Percentiles rank a stretch among this genome's conserved stretches.
phyloP scores from a whole-genome alignment of 2,888 invertebrate species.

The Coleophora deauratella region DNA sequence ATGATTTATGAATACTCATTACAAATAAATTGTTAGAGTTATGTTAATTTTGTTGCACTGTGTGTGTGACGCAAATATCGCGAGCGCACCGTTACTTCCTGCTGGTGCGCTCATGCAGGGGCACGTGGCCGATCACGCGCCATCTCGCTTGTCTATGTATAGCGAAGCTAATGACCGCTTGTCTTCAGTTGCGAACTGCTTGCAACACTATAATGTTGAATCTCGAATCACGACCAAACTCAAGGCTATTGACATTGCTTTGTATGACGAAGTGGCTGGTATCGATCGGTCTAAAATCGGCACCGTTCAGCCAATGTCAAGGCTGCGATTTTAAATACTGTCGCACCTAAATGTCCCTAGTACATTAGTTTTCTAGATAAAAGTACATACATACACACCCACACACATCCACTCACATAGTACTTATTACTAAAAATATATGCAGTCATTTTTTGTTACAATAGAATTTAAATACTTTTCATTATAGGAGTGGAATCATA shows the following conservation, averaged over 20 bases:
- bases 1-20: no score
- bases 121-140: slow-evolving; percentile 20
- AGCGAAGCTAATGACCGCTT: slow-evolving; percentile 46
- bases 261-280: slow-evolving; percentile 48
- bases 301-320: slow-evolving; percentile 58
- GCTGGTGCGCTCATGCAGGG: slow-evolving; percentile 7
- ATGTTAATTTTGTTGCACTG: neutral
- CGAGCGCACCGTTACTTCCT: slow-evolving; percentile 19
- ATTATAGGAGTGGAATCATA: no score
- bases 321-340: slow-evolving; percentile 32
- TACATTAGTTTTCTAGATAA: no score
- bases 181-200: slow-evolving; percentile 30
- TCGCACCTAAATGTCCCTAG: no score
- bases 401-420: no score
- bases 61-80: slow-evolving; percentile 7
- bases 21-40: no score
- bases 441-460: no score
- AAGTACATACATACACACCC: slow-evolving; percentile 1
- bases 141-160: slow-evolving; percentile 22
- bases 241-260: slow-evolving; percentile 64
- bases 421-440: no score
- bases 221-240: slow-evolving; percentile 45
- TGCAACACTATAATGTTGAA: slow-evolving; percentile 35
- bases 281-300: slow-evolving; percentile 42
- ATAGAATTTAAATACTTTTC: no score